phyloP scores from a whole-genome alignment of 2,888 invertebrate genomes.

The Prosopocoilus inquinatus region DNA sequence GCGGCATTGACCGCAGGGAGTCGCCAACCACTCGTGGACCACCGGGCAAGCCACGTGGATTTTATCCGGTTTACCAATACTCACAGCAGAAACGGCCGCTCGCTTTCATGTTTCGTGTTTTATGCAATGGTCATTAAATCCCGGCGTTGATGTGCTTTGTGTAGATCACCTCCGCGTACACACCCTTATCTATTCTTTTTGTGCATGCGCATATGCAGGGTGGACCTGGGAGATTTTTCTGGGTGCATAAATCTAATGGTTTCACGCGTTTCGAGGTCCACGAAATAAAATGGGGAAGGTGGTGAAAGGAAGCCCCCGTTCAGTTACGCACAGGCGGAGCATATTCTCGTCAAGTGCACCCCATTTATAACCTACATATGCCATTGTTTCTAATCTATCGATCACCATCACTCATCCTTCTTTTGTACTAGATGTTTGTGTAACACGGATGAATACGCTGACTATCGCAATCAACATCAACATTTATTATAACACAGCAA shows the following conservation, averaged over 20 bases:
- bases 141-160: slow-evolving; percentile 24
- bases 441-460: slow-evolving; percentile 16
- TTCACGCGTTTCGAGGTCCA: too few relatives aligned
- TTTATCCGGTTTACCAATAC: slow-evolving; percentile 33
- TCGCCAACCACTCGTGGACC: slow-evolving; percentile 24
- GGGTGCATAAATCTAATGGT: too few relatives aligned
- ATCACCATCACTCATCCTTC: slow-evolving; percentile 19
- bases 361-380: slow-evolving; percentile 19
- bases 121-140: slow-evolving; percentile 37
- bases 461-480: slow-evolving; percentile 26
- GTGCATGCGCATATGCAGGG: too few relatives aligned
- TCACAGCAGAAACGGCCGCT: slow-evolving; percentile 25
- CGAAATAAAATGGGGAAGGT: too few relatives aligned
- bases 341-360: slow-evolving; percentile 10
- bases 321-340: too few relatives aligned
- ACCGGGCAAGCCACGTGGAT: slow-evolving; percentile 30
- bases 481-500: slow-evolving; percentile 23
- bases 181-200: too few relatives aligned
- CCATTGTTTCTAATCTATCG: slow-evolving; percentile 21
- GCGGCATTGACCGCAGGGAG: slow-evolving; percentile 25
- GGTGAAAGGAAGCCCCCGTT: too few relatives aligned
- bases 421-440: slow-evolving; percentile 9
- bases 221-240: too few relatives aligned
- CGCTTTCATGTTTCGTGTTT: slow-evolving; percentile 36
- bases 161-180: too few relatives aligned